These are phyloP conservation scores for Paratilapia polleni DNA, from an alignment of 2,113 vertebrate genomes.

Conservation along the genomic window DNA sequence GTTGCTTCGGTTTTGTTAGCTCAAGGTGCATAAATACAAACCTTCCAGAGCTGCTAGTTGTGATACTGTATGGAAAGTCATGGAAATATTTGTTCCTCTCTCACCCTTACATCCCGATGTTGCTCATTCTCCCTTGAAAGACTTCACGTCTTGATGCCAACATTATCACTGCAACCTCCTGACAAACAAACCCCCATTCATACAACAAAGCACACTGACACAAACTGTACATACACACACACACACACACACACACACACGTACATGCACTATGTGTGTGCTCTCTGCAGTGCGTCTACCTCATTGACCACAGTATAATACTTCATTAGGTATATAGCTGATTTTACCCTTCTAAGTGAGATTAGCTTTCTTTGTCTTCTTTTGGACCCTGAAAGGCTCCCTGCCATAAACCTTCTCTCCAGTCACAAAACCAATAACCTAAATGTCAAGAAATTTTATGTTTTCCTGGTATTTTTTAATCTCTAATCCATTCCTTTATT, in stretches of 20 bases:
- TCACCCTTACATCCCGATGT: slow-evolving; percentile 5
- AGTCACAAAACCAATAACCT: slow-evolving; percentile 66
- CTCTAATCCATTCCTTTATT: slow-evolving; percentile 62
- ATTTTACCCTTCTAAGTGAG: slow-evolving; percentile 72
- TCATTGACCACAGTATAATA: slow-evolving; percentile 71
- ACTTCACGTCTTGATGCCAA: slow-evolving; percentile 50
- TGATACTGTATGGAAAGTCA: not conserved
- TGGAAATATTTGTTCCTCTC: not conserved
- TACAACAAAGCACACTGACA: slow-evolving; percentile 11
- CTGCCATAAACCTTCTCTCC: slow-evolving; percentile 59
- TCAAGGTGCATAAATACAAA: not conserved
- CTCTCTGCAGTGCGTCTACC: slow-evolving; percentile 60
- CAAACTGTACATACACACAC: not conserved
- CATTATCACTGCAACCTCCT: slow-evolving; percentile 47
- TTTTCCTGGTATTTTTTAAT: slow-evolving; percentile 67
- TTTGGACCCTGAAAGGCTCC: slow-evolving; percentile 50
- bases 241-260: slow-evolving; percentile 14
- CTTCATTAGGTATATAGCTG: slow-evolving; percentile 77
- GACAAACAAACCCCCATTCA: slow-evolving; percentile 60
- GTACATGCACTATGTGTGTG: not conserved
- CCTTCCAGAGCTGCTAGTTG: not conserved
- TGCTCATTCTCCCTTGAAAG: slow-evolving; percentile 65
- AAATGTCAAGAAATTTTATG: slow-evolving; percentile 66
- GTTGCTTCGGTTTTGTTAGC: not conserved
- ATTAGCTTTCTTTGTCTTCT: slow-evolving; percentile 72